Conservation (phyloP, 2,797 vertebrate genomes). For the Propithecus perrieri region DNA sequence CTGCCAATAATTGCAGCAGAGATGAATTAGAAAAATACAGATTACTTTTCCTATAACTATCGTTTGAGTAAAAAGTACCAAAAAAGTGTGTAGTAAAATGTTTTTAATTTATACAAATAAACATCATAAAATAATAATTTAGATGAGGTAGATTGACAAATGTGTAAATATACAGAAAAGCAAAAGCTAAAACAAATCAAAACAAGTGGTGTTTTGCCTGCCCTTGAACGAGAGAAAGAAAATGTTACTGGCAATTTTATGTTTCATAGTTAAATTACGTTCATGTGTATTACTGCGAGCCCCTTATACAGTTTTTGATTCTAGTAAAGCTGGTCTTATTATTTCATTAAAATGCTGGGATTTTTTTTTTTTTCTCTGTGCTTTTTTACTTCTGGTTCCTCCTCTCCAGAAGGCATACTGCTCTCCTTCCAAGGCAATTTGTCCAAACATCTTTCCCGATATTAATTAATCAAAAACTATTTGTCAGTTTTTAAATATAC, state of each 20-base stretch:
- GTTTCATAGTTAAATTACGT: neutral
- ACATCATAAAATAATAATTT: neutral
- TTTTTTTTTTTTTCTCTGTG: neutral
- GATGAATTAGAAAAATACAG: slow-evolving; percentile 33
- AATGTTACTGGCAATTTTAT: neutral
- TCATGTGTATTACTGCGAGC: neutral
- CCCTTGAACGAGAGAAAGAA: neutral
- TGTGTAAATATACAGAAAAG: neutral
- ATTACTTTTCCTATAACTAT: neutral
- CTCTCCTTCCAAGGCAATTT: neutral
- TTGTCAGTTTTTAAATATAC: neutral
- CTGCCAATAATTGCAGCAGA: neutral
- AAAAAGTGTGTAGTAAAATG: neutral
- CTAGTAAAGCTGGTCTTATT: neutral
- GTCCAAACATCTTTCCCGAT: neutral
- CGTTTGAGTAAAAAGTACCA: neutral
- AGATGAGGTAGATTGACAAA: slow-evolving; percentile 26
- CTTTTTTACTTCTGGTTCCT: neutral
- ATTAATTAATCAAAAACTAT: neutral
- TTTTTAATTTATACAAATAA: slow-evolving; percentile 26
- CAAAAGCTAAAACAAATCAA: slow-evolving; percentile 15
- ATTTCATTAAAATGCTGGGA: neutral
- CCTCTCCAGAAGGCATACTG: neutral
- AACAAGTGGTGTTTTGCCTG: neutral
- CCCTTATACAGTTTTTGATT: neutral